These are phyloP conservation scores for Maconellicoccus hirsutus DNA, from an alignment of 1,140 invertebrate genomes.

Conservation along the genomic window DNA sequence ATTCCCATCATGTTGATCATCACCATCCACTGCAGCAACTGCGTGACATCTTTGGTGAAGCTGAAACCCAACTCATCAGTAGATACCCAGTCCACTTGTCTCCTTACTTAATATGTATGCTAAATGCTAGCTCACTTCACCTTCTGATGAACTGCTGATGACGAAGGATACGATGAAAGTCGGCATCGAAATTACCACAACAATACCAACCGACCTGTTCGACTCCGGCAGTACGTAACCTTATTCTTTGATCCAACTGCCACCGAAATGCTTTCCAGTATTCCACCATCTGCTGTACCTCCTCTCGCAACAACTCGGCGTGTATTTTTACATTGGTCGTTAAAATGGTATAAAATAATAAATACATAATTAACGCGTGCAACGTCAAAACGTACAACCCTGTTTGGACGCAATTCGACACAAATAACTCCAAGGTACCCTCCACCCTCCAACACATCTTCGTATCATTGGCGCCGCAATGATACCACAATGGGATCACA, in stretches of 20 bases:
- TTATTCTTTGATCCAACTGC: too few species aligned
- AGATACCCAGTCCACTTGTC: too few species aligned
- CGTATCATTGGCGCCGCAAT: background rate
- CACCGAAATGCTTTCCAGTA: background rate
- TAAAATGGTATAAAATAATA: background rate
- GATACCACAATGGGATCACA: background rate
- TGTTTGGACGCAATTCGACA: background rate
- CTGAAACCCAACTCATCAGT: background rate
- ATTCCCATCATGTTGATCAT: background rate
- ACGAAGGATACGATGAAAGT: background rate
- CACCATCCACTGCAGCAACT: background rate
- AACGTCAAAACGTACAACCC: background rate
- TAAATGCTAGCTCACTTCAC: background rate
- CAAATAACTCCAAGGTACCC: background rate
- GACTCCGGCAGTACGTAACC: background rate
- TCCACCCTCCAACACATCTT: background rate
- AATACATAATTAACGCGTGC: background rate
- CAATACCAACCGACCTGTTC: background rate
- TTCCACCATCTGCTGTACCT: background rate
- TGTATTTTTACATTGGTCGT: background rate
- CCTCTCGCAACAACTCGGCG: background rate
- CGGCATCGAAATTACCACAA: background rate
- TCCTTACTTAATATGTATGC: too few species aligned
- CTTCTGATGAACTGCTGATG: background rate
- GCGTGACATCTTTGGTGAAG: background rate